phyloP scores from a whole-genome alignment of 2,888 invertebrate species.

The Glyphotaelius pellucidus region DNA sequence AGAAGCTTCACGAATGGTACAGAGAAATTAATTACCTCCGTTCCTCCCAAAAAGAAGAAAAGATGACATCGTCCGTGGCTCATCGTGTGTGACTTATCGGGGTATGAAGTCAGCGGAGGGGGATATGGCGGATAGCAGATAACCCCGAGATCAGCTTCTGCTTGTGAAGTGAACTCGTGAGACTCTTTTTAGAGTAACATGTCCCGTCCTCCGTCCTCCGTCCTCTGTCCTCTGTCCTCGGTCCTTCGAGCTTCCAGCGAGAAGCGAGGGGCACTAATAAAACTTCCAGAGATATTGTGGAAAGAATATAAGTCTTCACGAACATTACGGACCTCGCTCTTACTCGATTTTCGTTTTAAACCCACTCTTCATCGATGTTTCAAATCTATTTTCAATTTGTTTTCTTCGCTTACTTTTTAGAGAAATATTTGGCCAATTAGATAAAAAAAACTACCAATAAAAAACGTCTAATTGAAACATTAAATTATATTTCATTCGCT shows the following conservation, averaged over 20 bases:
- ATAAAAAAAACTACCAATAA: background rate
- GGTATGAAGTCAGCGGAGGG: slow-evolving; percentile 22
- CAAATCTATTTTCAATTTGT: background rate
- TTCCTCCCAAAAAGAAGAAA: slow-evolving; percentile 38
- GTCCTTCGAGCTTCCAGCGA: background rate
- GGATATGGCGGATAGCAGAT: slow-evolving; percentile 22
- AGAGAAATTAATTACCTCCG: slow-evolving; percentile 49
- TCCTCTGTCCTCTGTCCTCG: background rate
- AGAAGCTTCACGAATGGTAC: slow-evolving; percentile 41
- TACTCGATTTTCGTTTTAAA: background rate
- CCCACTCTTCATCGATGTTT: background rate
- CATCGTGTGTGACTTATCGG: slow-evolving; percentile 54
- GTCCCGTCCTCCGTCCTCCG: background rate
- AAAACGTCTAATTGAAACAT: background rate
- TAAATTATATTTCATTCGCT: background rate
- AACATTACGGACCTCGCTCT: slow-evolving; percentile 16
- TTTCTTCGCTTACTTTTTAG: background rate
- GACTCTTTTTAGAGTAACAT: slow-evolving; percentile 1
- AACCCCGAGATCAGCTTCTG: slow-evolving; percentile 47
- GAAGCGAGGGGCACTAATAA: background rate
- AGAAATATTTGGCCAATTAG: background rate
- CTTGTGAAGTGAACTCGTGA: slow-evolving; percentile 31
- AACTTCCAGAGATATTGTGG: background rate
- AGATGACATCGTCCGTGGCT: slow-evolving; percentile 27
- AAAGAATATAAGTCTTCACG: slow-evolving; percentile 31